phyloP scores from a whole-genome alignment of 2,797 vertebrate species.

The Schizothorax lantsangensis region DNA sequence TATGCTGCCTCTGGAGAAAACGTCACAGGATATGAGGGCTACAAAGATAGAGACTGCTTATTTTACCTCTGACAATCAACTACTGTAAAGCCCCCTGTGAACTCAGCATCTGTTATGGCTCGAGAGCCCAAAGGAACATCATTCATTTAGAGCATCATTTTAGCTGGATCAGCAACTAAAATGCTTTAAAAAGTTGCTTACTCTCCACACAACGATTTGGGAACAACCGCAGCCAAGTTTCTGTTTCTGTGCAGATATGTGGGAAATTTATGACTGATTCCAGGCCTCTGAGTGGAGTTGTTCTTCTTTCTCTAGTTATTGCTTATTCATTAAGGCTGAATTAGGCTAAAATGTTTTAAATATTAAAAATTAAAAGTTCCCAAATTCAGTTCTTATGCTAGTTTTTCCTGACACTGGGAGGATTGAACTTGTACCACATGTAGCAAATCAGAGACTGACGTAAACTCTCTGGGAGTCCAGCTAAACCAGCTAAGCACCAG shows the following conservation, averaged over 20 bases:
- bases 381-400: not conserved
- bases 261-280: constrained; percentile 36
- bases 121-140: constrained; percentile 53
- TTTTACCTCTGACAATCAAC: constrained; percentile 58
- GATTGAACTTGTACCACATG: not conserved
- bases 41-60: constrained; percentile 54
- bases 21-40: constrained; percentile 20
- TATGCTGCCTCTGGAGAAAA: constrained; percentile 34
- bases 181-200: constrained; percentile 46
- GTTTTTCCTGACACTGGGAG: not conserved
- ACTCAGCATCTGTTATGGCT: constrained; percentile 59
- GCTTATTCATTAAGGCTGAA: constrained; percentile 8
- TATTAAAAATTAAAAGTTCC: not conserved
- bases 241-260: constrained; percentile 31
- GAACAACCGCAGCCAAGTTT: constrained; percentile 29
- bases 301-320: constrained; percentile 24
- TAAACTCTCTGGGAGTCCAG: not conserved
- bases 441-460: not conserved
- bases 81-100: constrained; percentile 57
- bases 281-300: not conserved
- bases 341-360: not conserved
- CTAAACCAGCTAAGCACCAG: not conserved
- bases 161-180: constrained; percentile 53
- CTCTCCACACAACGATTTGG: constrained; percentile 19
- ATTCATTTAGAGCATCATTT: constrained; percentile 44